Evolutionary conservation across 2,113 vertebrate genomes (phyloP).

Genomic region (Silurus glanis): DNA sequence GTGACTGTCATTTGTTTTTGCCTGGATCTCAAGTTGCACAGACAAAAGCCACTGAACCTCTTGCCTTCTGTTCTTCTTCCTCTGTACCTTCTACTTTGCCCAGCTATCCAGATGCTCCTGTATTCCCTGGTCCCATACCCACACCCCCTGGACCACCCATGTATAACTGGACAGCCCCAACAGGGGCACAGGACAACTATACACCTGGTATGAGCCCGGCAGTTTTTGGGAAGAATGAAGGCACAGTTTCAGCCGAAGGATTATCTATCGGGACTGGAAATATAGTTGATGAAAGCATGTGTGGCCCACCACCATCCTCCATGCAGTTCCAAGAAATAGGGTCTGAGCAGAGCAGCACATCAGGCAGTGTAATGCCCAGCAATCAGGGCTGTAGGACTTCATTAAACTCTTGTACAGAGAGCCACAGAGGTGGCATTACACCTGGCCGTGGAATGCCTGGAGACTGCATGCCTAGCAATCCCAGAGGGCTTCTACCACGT

Average conservation of each 20-base stretch:
- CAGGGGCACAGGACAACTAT: conserved; percentile 58
- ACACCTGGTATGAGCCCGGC: conserved; percentile 46
- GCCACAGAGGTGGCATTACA: conserved; percentile 44
- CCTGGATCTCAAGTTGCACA: conserved; percentile 25
- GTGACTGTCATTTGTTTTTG: neutral
- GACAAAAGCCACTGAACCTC: conserved; percentile 54
- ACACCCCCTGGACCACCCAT: conserved; percentile 33
- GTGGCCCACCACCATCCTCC: neutral
- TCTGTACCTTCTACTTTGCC: conserved; percentile 36
- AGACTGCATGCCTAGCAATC: conserved; percentile 35
- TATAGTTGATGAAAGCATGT: neutral
- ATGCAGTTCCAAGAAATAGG: conserved; percentile 39
- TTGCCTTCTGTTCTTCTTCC: neutral
- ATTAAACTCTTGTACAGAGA: conserved; percentile 61
- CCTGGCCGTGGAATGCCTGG: conserved; percentile 22
- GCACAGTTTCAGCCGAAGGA: conserved; percentile 27
- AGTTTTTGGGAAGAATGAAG: conserved; percentile 36
- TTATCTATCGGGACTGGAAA: neutral
- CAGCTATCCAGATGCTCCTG: conserved; percentile 30
- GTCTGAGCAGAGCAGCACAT: conserved; percentile 43
- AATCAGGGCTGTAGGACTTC: conserved; percentile 67
- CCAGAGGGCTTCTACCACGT: conserved; percentile 46
- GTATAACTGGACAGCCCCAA: conserved; percentile 39
- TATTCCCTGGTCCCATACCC: conserved; percentile 62
- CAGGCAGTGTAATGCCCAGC: conserved; percentile 54